Conservation (phyloP, 2,888 invertebrate genomes). For the Lasioglossum oenotherae region DNA sequence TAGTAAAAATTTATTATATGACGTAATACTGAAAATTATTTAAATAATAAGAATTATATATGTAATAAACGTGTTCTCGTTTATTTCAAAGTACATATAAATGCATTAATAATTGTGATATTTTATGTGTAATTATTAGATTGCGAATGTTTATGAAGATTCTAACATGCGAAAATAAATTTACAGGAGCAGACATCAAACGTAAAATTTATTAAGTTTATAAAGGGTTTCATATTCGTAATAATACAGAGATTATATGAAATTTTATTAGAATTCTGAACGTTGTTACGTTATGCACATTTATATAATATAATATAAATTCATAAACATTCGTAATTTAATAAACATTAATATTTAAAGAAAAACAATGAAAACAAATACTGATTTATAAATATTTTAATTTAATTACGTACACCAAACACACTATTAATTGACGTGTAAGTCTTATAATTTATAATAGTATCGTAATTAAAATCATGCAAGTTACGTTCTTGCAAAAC, state of each 20-base stretch:
- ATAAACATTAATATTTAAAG: slow-evolving; percentile 17
- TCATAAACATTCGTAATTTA: neutral
- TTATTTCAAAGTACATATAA: slow-evolving; percentile 12
- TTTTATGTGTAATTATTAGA: slow-evolving; percentile 32
- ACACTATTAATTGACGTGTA: slow-evolving; percentile 10
- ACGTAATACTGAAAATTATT: slow-evolving; percentile 8
- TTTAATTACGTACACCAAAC: slow-evolving; percentile 55
- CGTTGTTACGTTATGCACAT: neutral
- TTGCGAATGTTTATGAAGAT: neutral
- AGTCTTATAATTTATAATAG: slow-evolving; percentile 21
- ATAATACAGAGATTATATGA: neutral
- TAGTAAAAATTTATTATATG: neutral
- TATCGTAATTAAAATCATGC: neutral
- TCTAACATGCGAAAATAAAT: neutral
- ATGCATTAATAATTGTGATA: slow-evolving; percentile 49
- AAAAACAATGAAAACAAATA: neutral
- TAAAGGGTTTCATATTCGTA: neutral
- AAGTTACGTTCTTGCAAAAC: neutral
- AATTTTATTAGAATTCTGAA: neutral
- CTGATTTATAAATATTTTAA: slow-evolving; percentile 24
- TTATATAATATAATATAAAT: neutral
- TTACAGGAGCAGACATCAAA: neutral
- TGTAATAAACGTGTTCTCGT: neutral
- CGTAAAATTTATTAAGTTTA: neutral
- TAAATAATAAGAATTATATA: slow-evolving; percentile 2